These are phyloP conservation scores for Dromius quadrimaculatus DNA, from an alignment of 2,888 invertebrate species.

Conservation along the genomic window DNA sequence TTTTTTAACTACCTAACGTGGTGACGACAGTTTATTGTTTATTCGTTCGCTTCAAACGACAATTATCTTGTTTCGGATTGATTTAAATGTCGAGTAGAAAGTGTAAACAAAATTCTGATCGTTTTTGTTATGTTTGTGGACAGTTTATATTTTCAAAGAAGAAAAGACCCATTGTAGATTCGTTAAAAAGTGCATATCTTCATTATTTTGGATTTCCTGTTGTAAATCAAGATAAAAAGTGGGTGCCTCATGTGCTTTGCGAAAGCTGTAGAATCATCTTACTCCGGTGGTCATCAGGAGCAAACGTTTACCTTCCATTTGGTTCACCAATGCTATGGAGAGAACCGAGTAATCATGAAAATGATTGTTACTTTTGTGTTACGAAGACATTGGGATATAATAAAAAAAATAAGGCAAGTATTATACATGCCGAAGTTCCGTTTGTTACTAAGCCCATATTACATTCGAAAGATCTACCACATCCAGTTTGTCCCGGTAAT, in stretches of 20 bases:
- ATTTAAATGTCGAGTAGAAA: no score
- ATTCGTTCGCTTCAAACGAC: no score
- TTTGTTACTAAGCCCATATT: constrained; percentile 21
- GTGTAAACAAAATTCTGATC: no score
- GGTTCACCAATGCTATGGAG: constrained; percentile 33
- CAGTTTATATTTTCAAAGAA: no score
- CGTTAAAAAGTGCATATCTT: no score
- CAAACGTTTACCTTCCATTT: constrained; percentile 25
- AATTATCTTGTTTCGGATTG: no score
- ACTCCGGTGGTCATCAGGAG: constrained; percentile 20
- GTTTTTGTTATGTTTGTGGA: no score
- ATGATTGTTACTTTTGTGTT: constrained; percentile 29
- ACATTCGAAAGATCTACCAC: constrained; percentile 29
- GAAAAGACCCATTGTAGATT: no score
- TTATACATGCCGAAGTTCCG: constrained; percentile 29
- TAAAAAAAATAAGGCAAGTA: constrained; percentile 26
- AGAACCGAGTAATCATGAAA: constrained; percentile 31
- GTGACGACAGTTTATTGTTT: no score
- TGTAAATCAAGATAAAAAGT: constrained; percentile 31
- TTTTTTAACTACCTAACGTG: no score
- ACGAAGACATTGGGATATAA: constrained; percentile 32
- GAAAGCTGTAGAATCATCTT: constrained; percentile 31
- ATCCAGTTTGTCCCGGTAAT: no score
- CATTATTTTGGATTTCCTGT: constrained; percentile 31
- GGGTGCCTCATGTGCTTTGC: constrained; percentile 19